phyloP scores from a whole-genome alignment of 2,797 vertebrate species.

The Pipistrellus pygmaeus region DNA sequence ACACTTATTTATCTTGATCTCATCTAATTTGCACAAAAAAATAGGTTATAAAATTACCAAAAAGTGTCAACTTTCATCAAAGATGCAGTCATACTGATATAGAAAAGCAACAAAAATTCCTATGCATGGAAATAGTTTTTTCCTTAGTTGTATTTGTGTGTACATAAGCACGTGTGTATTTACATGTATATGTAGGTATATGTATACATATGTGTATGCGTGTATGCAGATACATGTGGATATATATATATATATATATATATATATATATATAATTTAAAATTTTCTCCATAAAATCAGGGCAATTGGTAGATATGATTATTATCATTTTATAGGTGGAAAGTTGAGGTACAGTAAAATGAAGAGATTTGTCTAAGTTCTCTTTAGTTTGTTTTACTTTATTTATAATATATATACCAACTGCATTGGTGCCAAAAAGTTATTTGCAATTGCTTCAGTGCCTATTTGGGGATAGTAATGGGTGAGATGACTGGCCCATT shows the following conservation, averaged over 20 bases:
- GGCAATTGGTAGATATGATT: neutral
- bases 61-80: neutral
- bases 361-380: neutral
- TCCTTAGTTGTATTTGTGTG: neutral
- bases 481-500: neutral
- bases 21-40: neutral
- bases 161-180: neutral
- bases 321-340: neutral
- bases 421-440: neutral
- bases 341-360: neutral
- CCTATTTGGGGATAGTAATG: neutral
- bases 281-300: neutral
- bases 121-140: neutral
- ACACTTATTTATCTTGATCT: neutral
- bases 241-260: neutral
- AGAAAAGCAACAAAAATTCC: slow-evolving; percentile 23
- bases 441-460: neutral
- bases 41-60: neutral
- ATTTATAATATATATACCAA: neutral
- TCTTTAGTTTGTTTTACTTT: neutral
- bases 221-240: neutral
- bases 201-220: neutral
- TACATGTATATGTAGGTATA: neutral
- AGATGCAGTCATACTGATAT: neutral
- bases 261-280: neutral